phyloP scores from a whole-genome alignment of 92 coral and sea anemone genomes.

The Phenganax subtilis region DNA sequence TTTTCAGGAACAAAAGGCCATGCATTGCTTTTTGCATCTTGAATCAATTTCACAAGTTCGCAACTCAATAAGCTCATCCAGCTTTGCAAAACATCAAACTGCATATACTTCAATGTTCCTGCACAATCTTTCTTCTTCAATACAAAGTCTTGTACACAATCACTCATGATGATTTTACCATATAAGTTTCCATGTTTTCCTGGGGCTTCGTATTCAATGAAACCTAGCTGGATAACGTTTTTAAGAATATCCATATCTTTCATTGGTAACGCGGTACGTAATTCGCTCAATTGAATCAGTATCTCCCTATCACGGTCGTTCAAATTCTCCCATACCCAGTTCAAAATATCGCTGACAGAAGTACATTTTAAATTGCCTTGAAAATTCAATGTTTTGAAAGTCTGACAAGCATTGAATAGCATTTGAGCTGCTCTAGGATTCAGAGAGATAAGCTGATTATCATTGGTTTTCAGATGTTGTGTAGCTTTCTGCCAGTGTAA shows the following conservation, averaged over 20 bases:
- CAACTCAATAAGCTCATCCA: constrained; percentile 68
- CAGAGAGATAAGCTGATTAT: neutral
- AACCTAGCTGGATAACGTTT: constrained; percentile 45
- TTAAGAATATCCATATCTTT: constrained; percentile 16
- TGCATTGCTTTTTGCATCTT: constrained; percentile 63
- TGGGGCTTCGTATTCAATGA: constrained; percentile 40
- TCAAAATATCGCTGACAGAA: constrained; percentile 31
- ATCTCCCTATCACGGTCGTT: constrained; percentile 14
- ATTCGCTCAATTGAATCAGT: constrained; percentile 54
- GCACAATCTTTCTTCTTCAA: neutral
- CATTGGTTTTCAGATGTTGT: neutral
- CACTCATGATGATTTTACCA: constrained; percentile 27
- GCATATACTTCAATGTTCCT: neutral
- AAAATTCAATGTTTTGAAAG: neutral
- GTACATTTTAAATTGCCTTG: neutral
- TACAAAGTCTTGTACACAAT: constrained; percentile 35
- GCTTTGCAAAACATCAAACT: constrained; percentile 54
- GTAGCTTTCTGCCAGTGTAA: neutral
- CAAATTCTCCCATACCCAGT: constrained; percentile 14
- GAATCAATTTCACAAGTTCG: constrained; percentile 53
- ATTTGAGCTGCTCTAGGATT: constrained; percentile 26
- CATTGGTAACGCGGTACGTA: constrained; percentile 69
- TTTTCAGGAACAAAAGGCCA: constrained; percentile 99
- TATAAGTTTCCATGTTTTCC: neutral
- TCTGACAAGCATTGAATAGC: neutral